Evolutionary conservation across 1,140 invertebrate genomes (phyloP), one percentile per base, ranked within the genome.

Genomic region (Rhagoletis pomonella): DNA sequence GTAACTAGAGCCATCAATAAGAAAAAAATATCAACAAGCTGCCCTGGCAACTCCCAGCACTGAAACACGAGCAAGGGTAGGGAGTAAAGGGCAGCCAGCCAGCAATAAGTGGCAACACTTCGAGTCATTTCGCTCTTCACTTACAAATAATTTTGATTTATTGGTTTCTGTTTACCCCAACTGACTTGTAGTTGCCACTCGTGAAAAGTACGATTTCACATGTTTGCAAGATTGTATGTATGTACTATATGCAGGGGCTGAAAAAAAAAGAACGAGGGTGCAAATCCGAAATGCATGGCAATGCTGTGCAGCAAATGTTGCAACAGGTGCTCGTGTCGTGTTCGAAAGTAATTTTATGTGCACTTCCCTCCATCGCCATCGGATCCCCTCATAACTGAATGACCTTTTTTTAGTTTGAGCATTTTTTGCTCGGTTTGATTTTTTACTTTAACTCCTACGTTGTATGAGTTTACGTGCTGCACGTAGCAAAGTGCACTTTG

Each of bases 91-190:
- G 14, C n/a, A 81, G 6, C n/a, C 14, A 44, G 29, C 29, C 29
- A n/a, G 5, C 39, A 5, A 44, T 47, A 81, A 81, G 17, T 81
- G 73, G 5, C 73, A 81, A 55, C 73, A 81, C 73, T 81, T 81
- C 47, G 73, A 81, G 47, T 81, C 73, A 81, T 81, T 81, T 81
- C 47, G 73, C 73, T 81, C n/a, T 81, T 55, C 73, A 81, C 73
- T 81, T 81, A 81, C 44, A 81, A 81, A 81, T 81, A 81, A 55
- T 81, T 77, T 81, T 81, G 73, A 81, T 81, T 81, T 81, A 81
- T 81, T 81, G 73, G 73, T 81, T 81, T 81, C 73, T 81, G 42
- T 81, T 81, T 81, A 81, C 73, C 73, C 73, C 50, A 81, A 81
- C 73, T 81, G 73, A 81, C 73, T 81, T 81, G 47, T 55, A 81